Percentiles rank a stretch among this genome's conserved stretches.
Evolutionary conservation across 2,888 invertebrate species (phyloP).

Genomic region (Drosophila flavopinicola): DNA sequence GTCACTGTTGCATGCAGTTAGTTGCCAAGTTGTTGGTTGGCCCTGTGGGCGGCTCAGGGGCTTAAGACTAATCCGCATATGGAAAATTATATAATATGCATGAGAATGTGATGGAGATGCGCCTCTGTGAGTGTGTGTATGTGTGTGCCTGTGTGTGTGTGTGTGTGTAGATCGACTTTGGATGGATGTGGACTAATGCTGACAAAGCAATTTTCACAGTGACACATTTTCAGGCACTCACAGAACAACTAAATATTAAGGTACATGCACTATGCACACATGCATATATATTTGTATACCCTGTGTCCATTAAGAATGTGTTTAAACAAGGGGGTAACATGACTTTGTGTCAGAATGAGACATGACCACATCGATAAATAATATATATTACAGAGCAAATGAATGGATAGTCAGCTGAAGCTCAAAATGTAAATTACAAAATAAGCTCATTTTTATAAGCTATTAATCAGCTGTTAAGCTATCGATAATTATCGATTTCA

Average conservation of each 20-base stretch:
- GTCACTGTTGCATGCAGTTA: constrained; percentile 31
- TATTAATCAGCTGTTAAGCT: too few species aligned
- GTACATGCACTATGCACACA: constrained; percentile 4
- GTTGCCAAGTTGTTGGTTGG: constrained; percentile 44
- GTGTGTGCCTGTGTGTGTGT: not conserved
- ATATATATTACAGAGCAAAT: too few species aligned
- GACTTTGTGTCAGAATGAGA: too few species aligned
- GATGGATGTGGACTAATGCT: constrained; percentile 43
- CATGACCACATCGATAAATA: too few species aligned
- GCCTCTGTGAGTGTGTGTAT: not conserved
- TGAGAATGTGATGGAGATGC: constrained; percentile 28
- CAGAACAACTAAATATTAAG: not conserved
- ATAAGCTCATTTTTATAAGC: too few species aligned
- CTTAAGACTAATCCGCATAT: constrained; percentile 73
- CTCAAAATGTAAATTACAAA: too few species aligned
- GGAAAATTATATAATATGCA: constrained; percentile 76
- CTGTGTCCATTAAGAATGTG: not conserved
- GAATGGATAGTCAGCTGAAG: too few species aligned
- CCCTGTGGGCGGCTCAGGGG: constrained; percentile 50
- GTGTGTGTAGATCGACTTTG: constrained; percentile 34
- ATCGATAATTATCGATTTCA: too few species aligned
- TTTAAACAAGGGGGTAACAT: not conserved
- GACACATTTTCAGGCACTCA: constrained; percentile 56
- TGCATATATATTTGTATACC: not conserved
- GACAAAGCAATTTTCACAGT: constrained; percentile 63